Evolutionary conservation across 2,797 vertebrate species (phyloP), one percentile per base, ranked within the genome.

Genomic region (Alectoris magna): DNA sequence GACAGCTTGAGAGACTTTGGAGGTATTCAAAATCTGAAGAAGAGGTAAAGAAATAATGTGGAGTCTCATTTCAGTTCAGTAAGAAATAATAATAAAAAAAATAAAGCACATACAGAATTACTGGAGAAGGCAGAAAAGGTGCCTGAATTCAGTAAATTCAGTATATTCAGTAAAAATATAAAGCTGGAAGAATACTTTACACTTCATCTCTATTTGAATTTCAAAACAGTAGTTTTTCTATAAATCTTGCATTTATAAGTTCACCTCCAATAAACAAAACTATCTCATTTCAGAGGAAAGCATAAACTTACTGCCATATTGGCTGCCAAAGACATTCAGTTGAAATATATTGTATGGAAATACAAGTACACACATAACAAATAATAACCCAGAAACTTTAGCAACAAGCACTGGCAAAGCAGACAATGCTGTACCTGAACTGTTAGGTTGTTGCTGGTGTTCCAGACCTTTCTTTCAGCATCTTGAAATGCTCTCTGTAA

Each of bases 401-500:
- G 62, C 78, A 90, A n/a, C 6, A 62, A 56, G 31, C 43, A 43
- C 24, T 56, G 56, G 41, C 68, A 88, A 59, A 94, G 46, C 31
- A 53, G 11, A 0, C 36, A 49, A 6, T 0, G 1, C 16, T 71
- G 68, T 97, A 99, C 99, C 99, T 99, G 98, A 91, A 99, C 97
- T 18, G 98, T 98, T 85, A 99, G 98, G 92, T 97, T 98, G 97
- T 97, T 98, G 95, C 98, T 98, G 80, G 95, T 97, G 70, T 97
- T 98, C 79, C 99, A 96, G 81, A 98, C 98, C 95, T 98, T 99
- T 85, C 97, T 97, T 95, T 99, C 99, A 1, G 98, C 99, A 94
- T 99, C 99, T 95, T 98, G 98, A 96, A 99, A 99, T 3, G 99
- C 99, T 78, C 98, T 99, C 97, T 99, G 98, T 22, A 99, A 97